A percentile compares a stretch with the other conserved stretches of the same genome.
Evolutionary conservation across 2,888 invertebrate genomes (phyloP).

Genomic region (Drosophila setosimentum): DNA sequence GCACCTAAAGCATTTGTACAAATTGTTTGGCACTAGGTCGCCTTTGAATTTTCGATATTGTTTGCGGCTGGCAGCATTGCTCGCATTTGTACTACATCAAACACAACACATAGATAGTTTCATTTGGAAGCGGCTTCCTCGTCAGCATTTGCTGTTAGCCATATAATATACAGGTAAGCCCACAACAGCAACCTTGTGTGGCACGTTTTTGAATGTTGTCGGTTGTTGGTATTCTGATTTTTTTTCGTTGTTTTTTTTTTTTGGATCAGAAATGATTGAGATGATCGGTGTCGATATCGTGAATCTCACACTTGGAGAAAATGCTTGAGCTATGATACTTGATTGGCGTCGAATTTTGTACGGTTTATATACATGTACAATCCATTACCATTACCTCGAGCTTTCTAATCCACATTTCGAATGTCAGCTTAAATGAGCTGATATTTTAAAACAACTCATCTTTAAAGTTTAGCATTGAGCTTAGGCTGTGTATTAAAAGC

Average conservation of each 20-base stretch:
- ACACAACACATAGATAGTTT: slow-evolving; percentile 7
- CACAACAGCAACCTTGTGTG: slow-evolving; percentile 58
- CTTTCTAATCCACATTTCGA: slow-evolving; percentile 48
- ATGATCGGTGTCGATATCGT: slow-evolving; percentile 60
- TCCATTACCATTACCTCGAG: slow-evolving; percentile 7
- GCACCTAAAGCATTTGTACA: slow-evolving; percentile 56
- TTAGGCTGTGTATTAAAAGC: neutral
- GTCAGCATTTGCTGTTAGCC: slow-evolving; percentile 61
- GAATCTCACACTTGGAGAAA: slow-evolving; percentile 56
- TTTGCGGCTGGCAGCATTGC: slow-evolving; percentile 37
- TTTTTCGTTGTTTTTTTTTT: slow-evolving; percentile 11
- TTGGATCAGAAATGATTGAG: slow-evolving; percentile 40
- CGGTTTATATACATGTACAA: slow-evolving; percentile 31
- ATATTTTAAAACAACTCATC: slow-evolving; percentile 13
- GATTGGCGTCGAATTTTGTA: slow-evolving; percentile 64
- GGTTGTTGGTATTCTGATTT: slow-evolving; percentile 20
- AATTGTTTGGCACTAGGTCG: slow-evolving; percentile 52
- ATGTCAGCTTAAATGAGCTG: slow-evolving; percentile 19
- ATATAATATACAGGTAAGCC: slow-evolving; percentile 35
- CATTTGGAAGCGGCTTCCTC: slow-evolving; percentile 62
- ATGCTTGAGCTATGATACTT: slow-evolving; percentile 72
- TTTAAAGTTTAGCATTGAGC: neutral
- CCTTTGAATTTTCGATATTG: slow-evolving; percentile 40
- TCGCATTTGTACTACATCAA: slow-evolving; percentile 48
- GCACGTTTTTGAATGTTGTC: slow-evolving; percentile 55